Evolutionary conservation across 53 echinoderm and acorn worm genomes (phyloP), one percentile per base, ranked within the genome.

Genomic region (Hippasteria phrygiana): DNA sequence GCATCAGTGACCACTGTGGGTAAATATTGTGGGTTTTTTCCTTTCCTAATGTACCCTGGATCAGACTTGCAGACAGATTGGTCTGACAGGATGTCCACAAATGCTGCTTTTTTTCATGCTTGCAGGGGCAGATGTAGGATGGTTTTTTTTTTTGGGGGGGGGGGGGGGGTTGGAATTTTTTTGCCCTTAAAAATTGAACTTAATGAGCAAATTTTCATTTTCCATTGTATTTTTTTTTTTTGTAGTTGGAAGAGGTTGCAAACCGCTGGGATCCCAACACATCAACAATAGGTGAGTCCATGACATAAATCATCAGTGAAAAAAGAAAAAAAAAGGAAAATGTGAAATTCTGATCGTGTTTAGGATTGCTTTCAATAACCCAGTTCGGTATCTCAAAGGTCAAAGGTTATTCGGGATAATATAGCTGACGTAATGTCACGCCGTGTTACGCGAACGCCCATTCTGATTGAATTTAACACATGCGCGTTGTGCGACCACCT

Each of bases 171-270:
- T 5, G 46, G 46, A 11, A 7, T 45, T 45, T 7, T 8, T 26
- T 59, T n/a, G 27, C 26, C n/a, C 59, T 24, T 2, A 59, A 17
- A 8, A 59, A 22, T 3, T 45, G 11, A 59, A 59, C 17, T 24
- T 55, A 16, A 2, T 59, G n/a, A 18, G 26, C 75, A 75, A 14
- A 32, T 51, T 77, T 55, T 26, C 29, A 27, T 37, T 70, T 32
- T 12, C 31, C 17, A 8, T 28, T 47, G n/a, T n/a, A n/a, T 82
- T 51, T 62, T n/a, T 71, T 70, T 27, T 69, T 4, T 72, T 39
- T 82, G 22, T 40, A 90, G 90, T 62, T 90, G 59, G 56, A 90
- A 90, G 85, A 74, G 75, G 72, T 83, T 74, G 74, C 83, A 73
- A 33, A 36, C n/a, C 43, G 31, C 29, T 83, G 90, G 90, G 43